Conservation (phyloP, 23 tunicate species). For the Ciona savignyi region DNA sequence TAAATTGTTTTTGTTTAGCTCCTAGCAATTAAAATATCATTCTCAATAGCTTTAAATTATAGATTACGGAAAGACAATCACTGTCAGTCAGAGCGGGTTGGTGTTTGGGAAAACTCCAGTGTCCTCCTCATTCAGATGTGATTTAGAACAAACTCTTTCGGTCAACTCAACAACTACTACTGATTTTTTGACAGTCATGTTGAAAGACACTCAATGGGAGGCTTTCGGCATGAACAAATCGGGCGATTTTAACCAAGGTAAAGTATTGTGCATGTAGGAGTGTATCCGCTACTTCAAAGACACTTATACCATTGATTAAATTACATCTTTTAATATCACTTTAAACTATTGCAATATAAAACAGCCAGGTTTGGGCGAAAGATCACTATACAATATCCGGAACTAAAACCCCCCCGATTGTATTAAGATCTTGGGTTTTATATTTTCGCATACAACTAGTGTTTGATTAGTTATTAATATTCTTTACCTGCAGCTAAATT, state of each 20-base stretch:
- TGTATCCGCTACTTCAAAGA: too few species aligned
- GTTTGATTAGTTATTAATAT: too few species aligned
- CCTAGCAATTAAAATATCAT: too few species aligned
- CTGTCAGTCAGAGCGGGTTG: background rate
- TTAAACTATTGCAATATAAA: background rate
- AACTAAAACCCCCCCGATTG: too few species aligned
- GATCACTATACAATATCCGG: background rate
- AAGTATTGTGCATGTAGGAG: background rate
- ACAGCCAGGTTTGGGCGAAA: background rate
- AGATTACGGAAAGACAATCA: constrained; percentile 10
- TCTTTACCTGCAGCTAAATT: constrained; percentile 23
- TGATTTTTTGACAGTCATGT: constrained; percentile 2
- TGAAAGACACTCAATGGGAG: constrained; percentile 30
- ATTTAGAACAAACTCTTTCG: constrained; percentile 4
- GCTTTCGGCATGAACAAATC: constrained; percentile 32
- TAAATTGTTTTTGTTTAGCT: too few species aligned
- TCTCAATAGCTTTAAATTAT: background rate
- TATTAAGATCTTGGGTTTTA: too few species aligned
- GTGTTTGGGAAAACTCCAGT: constrained; percentile 10
- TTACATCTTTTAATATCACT: background rate
- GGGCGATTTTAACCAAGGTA: constrained; percentile 28
- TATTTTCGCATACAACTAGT: too few species aligned
- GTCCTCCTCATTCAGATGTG: constrained; percentile 28
- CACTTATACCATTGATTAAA: too few species aligned
- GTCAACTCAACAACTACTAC: background rate